These are phyloP conservation scores for Petrolisthes cinctipes DNA, from an alignment of 2,888 invertebrate genomes.

Conservation along the genomic window DNA sequence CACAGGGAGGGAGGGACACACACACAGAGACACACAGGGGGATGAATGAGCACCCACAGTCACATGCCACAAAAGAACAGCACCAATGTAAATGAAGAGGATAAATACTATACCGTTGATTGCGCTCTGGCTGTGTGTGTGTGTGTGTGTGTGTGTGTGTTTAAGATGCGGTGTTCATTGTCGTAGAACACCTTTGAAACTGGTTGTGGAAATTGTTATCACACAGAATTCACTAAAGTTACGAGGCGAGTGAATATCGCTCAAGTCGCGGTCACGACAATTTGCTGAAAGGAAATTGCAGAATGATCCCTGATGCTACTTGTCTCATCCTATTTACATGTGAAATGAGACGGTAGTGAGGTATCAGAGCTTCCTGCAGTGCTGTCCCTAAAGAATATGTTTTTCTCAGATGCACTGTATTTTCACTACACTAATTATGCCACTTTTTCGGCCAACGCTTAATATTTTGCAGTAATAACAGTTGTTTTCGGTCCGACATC, in stretches of 20 bases:
- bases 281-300: constrained; percentile 8
- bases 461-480: neutral
- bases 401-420: neutral
- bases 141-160: no score
- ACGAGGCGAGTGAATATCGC: neutral
- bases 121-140: neutral
- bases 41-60: neutral
- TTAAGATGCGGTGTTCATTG: neutral
- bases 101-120: neutral
- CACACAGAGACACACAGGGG: neutral
- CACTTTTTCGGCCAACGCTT: neutral
- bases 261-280: neutral
- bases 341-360: constrained; percentile 11
- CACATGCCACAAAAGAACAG: neutral
- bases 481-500: neutral
- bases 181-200: neutral
- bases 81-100: neutral
- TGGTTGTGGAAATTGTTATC: no score
- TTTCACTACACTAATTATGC: neutral
- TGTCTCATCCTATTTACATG: constrained; percentile 6
- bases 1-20: neutral
- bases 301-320: neutral
- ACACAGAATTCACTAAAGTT: no score
- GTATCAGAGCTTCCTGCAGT: constrained; percentile 11
- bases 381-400: constrained; percentile 1